Conservation (phyloP, 2,888 invertebrate species). For the Ecliptopera silaceata region DNA sequence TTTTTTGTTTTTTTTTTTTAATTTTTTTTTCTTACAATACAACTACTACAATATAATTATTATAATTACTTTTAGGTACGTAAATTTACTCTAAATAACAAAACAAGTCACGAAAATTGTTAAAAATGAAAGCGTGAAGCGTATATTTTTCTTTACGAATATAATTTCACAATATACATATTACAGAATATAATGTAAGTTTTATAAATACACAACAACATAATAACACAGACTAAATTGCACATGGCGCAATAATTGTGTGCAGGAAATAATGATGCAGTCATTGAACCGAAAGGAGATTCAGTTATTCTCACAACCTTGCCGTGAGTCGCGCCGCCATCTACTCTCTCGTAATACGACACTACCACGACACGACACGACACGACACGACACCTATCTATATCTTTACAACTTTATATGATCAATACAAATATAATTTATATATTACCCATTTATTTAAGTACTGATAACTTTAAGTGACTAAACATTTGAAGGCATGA, state of each 20-base stretch:
- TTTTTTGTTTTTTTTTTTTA: conserved; percentile 54
- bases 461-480: conserved; percentile 80
- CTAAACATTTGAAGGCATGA: conserved; percentile 80
- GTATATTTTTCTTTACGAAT: conserved; percentile 78
- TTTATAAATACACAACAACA: conserved; percentile 82
- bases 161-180: conserved; percentile 82
- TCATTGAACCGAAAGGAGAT: conserved; percentile 80
- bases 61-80: conserved; percentile 83
- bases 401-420: conserved; percentile 44
- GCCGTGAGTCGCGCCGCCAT: conserved; percentile 36
- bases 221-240: conserved; percentile 83
- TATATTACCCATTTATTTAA: conserved; percentile 72
- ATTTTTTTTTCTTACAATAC: conserved; percentile 54
- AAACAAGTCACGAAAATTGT: conserved; percentile 81
- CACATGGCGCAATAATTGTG: conserved; percentile 78
- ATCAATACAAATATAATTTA: conserved; percentile 40
- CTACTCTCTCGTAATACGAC: too few species aligned
- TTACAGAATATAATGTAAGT: conserved; percentile 76
- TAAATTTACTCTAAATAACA: conserved; percentile 83
- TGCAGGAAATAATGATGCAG: conserved; percentile 78
- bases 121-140: conserved; percentile 82
- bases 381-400: conserved; percentile 44
- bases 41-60: conserved; percentile 79
- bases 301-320: conserved; percentile 77
- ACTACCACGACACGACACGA: conserved; percentile 26